Conservation (phyloP, 2,113 vertebrate genomes). For the Petromus typicus region DNA sequence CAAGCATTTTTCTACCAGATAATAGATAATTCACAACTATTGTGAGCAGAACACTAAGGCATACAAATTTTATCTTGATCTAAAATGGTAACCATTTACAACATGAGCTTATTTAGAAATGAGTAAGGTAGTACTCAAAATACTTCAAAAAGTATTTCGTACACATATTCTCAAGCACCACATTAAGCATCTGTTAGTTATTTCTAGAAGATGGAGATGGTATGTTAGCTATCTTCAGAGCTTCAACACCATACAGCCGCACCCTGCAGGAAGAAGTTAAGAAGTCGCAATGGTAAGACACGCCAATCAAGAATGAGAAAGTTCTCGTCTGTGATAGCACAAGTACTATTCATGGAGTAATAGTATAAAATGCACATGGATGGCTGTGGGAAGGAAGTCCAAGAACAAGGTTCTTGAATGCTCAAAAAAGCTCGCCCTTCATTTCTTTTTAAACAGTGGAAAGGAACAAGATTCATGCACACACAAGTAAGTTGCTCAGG, state of each 20-base stretch:
- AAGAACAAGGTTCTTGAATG: background rate
- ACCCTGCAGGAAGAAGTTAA: background rate
- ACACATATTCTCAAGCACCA: background rate
- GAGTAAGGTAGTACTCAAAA: background rate
- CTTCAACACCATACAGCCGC: background rate
- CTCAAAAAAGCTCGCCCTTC: background rate
- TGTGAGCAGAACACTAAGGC: background rate
- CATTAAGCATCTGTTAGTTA: background rate
- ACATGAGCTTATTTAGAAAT: background rate
- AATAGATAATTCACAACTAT: background rate
- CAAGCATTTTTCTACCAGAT: background rate
- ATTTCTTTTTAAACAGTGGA: background rate
- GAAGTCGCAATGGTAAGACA: background rate
- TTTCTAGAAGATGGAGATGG: background rate
- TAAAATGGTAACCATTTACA: background rate
- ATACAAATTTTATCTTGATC: background rate
- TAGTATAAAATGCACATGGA: background rate
- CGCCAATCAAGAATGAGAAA: fast-evolving
- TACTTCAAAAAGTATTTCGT: background rate
- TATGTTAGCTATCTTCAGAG: background rate
- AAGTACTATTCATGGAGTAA: background rate
- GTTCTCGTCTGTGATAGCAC: fast-evolving
- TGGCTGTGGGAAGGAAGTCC: too few relatives aligned
- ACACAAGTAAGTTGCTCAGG: background rate
- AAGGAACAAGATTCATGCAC: background rate